phyloP scores from a whole-genome alignment of 2,888 invertebrate species.

The Tetrapedia diversipes region DNA sequence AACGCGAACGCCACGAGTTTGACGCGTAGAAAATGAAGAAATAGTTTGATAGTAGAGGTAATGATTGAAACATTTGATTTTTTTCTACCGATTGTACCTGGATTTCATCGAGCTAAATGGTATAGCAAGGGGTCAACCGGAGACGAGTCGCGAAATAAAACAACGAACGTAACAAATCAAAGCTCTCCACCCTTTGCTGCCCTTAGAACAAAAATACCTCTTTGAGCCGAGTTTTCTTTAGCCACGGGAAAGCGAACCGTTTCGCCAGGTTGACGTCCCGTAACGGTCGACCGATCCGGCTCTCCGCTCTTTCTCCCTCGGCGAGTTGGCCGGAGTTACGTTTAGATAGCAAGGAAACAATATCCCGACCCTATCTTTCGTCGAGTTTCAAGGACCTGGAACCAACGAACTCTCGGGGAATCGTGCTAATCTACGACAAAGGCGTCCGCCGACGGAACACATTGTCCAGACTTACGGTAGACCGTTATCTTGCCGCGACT shows the following conservation, averaged over 20 bases:
- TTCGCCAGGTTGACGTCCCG: slow-evolving; percentile 3
- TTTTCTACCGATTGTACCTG: too few species aligned
- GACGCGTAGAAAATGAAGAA: too few species aligned
- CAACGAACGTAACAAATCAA: too few species aligned
- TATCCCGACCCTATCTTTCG: slow-evolving; percentile 62
- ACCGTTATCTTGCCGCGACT: slow-evolving; percentile 38
- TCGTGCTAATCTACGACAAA: slow-evolving; percentile 63
- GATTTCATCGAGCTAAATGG: too few species aligned
- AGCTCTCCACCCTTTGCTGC: too few species aligned
- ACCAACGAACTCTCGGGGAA: slow-evolving; percentile 40
- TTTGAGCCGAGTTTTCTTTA: not conserved
- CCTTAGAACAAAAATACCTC: not conserved
- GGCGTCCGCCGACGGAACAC: slow-evolving; percentile 39
- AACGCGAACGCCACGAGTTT: too few species aligned
- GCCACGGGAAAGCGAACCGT: not conserved
- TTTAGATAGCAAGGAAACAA: slow-evolving; percentile 63
- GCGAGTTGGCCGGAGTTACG: slow-evolving; percentile 14
- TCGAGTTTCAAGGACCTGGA: slow-evolving; percentile 51
- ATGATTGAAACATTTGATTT: too few species aligned
- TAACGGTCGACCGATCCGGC: slow-evolving; percentile 24
- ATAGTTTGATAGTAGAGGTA: too few species aligned
- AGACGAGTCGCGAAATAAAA: too few species aligned
- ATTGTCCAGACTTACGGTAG: slow-evolving; percentile 55
- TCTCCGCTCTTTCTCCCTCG: not conserved
- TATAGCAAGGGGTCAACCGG: too few species aligned